These are phyloP conservation scores for Muntiacus muntjak DNA, from an alignment of 2,113 vertebrate species.

Conservation along the genomic window DNA sequence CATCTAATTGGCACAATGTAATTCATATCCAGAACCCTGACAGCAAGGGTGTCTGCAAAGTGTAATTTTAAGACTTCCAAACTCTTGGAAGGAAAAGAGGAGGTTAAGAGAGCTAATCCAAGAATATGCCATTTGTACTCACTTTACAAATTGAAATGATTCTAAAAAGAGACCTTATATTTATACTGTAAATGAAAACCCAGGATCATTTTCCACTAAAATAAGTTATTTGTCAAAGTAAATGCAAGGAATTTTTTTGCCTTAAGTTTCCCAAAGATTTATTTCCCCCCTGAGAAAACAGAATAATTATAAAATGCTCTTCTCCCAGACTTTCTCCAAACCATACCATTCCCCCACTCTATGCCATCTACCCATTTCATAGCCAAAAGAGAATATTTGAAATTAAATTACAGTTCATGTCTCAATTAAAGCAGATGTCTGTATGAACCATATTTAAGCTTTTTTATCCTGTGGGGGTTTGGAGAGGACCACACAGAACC, in stretches of 20 bases:
- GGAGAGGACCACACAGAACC: not conserved
- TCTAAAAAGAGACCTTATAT: conserved; percentile 1
- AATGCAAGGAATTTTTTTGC: not conserved
- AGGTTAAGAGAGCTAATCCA: not conserved
- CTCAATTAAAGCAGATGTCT: not conserved
- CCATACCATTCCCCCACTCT: not conserved
- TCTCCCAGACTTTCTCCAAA: not conserved
- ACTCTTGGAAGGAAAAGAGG: not conserved
- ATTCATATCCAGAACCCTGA: not conserved
- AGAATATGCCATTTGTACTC: not conserved
- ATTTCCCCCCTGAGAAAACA: not conserved
- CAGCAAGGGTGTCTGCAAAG: not conserved
- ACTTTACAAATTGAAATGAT: not conserved
- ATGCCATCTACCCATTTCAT: not conserved
- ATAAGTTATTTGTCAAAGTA: conserved; percentile 4
- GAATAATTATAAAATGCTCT: not conserved
- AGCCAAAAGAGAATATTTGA: not conserved
- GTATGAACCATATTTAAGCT: not conserved
- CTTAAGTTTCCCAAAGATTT: not conserved
- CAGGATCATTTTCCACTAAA: not conserved
- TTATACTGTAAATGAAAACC: conserved; percentile 12
- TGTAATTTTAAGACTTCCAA: conserved; percentile 14
- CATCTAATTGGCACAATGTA: not conserved
- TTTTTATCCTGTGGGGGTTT: not conserved
- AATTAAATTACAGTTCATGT: not conserved